These are phyloP conservation scores for Ormyrus rosae DNA, from an alignment of 2,888 invertebrate species.

Conservation along the genomic window DNA sequence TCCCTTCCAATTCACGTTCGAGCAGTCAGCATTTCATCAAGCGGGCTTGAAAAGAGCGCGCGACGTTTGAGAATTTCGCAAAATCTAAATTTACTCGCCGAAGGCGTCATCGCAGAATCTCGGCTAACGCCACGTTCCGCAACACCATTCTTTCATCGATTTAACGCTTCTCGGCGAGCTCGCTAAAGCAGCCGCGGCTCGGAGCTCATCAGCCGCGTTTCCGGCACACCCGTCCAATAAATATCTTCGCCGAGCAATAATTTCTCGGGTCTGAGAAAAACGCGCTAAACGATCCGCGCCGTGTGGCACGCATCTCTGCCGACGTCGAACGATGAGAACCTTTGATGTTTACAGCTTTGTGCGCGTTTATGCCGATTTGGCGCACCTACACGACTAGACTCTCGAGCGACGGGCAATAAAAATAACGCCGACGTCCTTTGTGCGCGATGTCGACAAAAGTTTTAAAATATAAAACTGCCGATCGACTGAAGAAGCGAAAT, in stretches of 20 bases:
- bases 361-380: conserved; percentile 2
- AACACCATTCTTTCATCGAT: conserved; percentile 41
- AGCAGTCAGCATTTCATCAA: conserved; percentile 10
- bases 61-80: not conserved
- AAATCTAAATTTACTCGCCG: conserved; percentile 37
- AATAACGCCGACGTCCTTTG: conserved; percentile 7
- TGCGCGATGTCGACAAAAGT: not conserved
- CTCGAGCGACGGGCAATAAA: not conserved
- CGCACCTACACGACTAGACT: conserved; percentile 10
- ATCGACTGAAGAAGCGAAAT: too few relatives aligned
- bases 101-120: not conserved
- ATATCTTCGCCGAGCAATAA: conserved; percentile 30
- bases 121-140: not conserved
- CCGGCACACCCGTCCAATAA: conserved; percentile 42
- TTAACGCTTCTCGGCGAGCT: conserved; percentile 16
- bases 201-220: conserved; percentile 32
- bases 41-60: not conserved
- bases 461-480: too few relatives aligned
- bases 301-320: conserved; percentile 16
- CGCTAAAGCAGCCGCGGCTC: not conserved
- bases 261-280: conserved; percentile 17
- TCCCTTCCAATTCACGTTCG: conserved; percentile 7
- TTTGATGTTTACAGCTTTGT: conserved; percentile 56
- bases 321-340: conserved; percentile 55
- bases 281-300: conserved; percentile 26